Conservation (phyloP, 2,797 vertebrate genomes). For the Taeniopygia guttata region DNA sequence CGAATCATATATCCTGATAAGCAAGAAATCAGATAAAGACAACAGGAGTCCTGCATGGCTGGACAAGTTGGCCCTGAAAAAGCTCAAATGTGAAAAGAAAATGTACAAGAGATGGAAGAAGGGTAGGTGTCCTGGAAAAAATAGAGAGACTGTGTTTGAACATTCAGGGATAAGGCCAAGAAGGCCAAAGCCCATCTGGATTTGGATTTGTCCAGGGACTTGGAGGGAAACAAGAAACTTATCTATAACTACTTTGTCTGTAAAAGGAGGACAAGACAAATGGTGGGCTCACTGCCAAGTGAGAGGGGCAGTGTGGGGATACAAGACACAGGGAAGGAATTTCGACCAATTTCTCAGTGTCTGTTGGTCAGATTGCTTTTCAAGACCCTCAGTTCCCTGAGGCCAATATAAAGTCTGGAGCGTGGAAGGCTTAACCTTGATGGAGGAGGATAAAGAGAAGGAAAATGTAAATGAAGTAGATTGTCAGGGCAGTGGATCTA, state of each 20-base stretch:
- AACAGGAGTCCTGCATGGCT: neutral
- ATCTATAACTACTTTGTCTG: neutral
- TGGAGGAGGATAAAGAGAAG: neutral
- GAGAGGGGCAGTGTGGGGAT: neutral
- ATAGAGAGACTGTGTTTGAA: neutral
- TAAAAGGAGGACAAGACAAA: neutral
- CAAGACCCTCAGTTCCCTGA: neutral
- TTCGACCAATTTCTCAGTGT: neutral
- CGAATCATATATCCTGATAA: neutral
- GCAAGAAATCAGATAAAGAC: neutral
- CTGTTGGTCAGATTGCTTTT: neutral
- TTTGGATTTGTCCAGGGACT: neutral
- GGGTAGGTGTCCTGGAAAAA: neutral
- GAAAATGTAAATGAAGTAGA: neutral
- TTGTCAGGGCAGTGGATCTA: neutral
- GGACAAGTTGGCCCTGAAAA: neutral
- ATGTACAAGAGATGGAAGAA: neutral
- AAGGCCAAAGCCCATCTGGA: neutral
- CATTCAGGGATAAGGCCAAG: neutral
- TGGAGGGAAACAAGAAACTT: neutral
- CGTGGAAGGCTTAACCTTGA: neutral
- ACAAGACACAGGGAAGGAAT: neutral
- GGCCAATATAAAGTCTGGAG: neutral
- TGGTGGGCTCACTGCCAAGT: neutral
- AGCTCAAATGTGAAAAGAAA: neutral